Evolutionary conservation across 2,113 vertebrate genomes (phyloP).

Genomic region (Urocolius indicus): DNA sequence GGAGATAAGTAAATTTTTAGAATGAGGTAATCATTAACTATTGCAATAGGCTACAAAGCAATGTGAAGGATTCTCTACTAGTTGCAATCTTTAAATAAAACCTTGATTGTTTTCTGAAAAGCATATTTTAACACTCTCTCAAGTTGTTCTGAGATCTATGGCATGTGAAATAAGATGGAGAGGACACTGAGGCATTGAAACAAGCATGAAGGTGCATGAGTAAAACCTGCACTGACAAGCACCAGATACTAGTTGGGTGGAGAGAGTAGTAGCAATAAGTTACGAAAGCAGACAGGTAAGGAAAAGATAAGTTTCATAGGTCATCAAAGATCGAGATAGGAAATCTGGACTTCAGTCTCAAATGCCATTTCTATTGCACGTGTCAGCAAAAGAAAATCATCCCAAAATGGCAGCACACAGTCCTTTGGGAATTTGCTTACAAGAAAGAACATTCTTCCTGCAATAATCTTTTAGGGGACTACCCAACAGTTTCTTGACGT

Average conservation of each 20-base stretch:
- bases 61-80: neutral
- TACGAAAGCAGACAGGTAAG: neutral
- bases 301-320: neutral
- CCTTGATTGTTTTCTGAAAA: neutral
- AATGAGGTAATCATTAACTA: conserved; percentile 48
- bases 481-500: neutral
- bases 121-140: neutral
- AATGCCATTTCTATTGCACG: conserved; percentile 6
- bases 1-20: conserved; percentile 14
- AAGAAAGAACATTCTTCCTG: neutral
- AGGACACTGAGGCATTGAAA: neutral
- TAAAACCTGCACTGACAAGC: neutral
- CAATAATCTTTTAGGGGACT: neutral
- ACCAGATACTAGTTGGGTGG: neutral
- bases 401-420: neutral
- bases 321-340: neutral
- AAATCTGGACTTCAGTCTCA: conserved; percentile 34
- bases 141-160: neutral
- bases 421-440: conserved; percentile 1
- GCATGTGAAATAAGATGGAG: neutral
- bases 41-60: neutral
- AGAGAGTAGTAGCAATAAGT: neutral
- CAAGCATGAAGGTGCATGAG: neutral
- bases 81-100: neutral
- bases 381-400: conserved; percentile 8